Evolutionary conservation across 1,140 invertebrate genomes (phyloP).

Genomic region (Polyergus mexicanus): DNA sequence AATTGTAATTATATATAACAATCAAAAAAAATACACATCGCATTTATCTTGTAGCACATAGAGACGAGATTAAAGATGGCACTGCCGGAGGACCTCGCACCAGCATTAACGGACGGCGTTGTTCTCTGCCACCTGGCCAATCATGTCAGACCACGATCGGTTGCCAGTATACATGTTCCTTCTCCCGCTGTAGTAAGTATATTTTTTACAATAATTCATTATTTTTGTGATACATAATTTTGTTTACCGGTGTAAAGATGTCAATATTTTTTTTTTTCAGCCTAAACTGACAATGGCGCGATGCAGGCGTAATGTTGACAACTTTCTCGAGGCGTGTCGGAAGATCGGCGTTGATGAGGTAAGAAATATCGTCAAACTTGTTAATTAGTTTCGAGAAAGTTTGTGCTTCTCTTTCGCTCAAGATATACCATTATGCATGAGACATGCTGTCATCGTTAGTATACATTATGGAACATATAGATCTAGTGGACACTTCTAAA

Average conservation of each 20-base stretch:
- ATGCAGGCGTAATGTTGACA: constrained; percentile 97
- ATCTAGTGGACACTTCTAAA: constrained; percentile 4
- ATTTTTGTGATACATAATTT: background rate
- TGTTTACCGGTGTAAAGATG: background rate
- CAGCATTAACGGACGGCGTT: constrained; percentile 95
- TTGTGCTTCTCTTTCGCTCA: constrained; percentile 71
- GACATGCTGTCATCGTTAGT: constrained; percentile 42
- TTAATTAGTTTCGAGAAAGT: constrained; percentile 52
- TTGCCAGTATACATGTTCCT: constrained; percentile 97
- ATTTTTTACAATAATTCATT: background rate
- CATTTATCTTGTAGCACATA: constrained; percentile 90
- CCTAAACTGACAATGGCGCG: constrained; percentile 97
- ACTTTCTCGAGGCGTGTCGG: constrained; percentile 97
- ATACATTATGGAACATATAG: constrained; percentile 20
- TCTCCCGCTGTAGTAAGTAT: constrained; percentile 95
- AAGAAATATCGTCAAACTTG: constrained; percentile 80
- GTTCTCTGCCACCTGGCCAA: constrained; percentile 97
- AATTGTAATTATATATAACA: background rate
- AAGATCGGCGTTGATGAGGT: constrained; percentile 98
- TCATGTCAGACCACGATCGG: constrained; percentile 95
- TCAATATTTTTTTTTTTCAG: constrained; percentile 86
- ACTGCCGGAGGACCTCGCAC: constrained; percentile 94
- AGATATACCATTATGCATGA: constrained; percentile 60
- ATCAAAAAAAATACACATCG: background rate
- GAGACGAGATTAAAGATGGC: constrained; percentile 96